Evolutionary conservation across 2,113 vertebrate genomes (phyloP), one percentile per base, ranked within the genome.

Genomic region (Orthochromis indermauri): DNA sequence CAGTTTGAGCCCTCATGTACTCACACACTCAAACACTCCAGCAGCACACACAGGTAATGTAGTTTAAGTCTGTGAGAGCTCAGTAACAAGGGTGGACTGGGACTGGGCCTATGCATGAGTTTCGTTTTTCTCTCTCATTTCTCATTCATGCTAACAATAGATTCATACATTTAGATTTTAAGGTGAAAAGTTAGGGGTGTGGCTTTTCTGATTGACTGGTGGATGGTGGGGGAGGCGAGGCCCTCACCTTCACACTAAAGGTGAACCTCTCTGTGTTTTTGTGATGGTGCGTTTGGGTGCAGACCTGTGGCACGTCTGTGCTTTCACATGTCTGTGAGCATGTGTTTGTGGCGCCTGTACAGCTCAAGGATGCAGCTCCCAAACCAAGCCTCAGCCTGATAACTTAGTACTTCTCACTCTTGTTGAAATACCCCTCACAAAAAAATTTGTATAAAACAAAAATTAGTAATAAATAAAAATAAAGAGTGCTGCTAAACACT

Each of bases 211-310:
- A 11, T 47, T 28, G 68, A 28, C 14, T 28, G 68, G 6, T 10
- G 24, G 68, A 19, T 47, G 40, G 6, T 42, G 66, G 8, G n/a
- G 37, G n/a, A 40, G 33, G 63, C 2, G 0, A 73, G 40, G 0
- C 21, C 40, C 40, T 63, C 59, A 63, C 59, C 59, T 66, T 66
- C 61, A 35, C 31, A 35, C 0, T 66, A 35, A 66, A 35, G 61
- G 31, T 11, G 21, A 73, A 47, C 24, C 2, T 45, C 21, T 26
- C 68, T 17, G 6, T 47, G 40, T 47, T 76, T 73, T 45, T 42
- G 37, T 71, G n/a, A 10, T 16, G 40, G 68, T 11, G 21, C 14
- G 0, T 1, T 45, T 5, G 17, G 68, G 0, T 14, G 40, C 68
- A 10, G 21, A 73, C 1, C 21, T 7, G n/a, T 26, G 13, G 8